phyloP scores from a whole-genome alignment of 2,113 vertebrate genomes.

The Centropristis striata region DNA sequence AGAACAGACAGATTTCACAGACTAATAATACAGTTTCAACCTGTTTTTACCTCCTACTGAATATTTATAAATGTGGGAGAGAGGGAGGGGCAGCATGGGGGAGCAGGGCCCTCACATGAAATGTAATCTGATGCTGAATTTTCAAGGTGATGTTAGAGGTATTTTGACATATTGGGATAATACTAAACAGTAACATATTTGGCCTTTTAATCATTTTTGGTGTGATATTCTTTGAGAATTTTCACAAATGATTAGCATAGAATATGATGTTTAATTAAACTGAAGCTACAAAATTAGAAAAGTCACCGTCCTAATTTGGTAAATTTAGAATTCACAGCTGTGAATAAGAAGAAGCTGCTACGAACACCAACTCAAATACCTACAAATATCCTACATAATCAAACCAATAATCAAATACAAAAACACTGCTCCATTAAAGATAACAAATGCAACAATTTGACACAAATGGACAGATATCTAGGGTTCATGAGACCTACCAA shows the following conservation, averaged over 20 bases:
- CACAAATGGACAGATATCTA: not conserved
- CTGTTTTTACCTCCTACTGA: constrained; percentile 14
- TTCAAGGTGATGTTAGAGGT: not conserved
- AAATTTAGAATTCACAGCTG: not conserved
- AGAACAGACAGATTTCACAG: constrained; percentile 1
- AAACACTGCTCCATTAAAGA: not conserved
- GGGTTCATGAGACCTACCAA: not conserved
- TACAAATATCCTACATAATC: not conserved
- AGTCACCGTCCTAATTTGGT: not conserved
- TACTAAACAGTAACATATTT: not conserved
- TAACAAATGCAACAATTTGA: not conserved
- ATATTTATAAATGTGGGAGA: not conserved
- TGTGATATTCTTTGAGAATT: not conserved
- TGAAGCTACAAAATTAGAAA: not conserved
- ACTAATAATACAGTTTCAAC: constrained; percentile 15
- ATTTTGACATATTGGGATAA: not conserved
- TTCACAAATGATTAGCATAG: not conserved
- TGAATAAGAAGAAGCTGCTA: not conserved
- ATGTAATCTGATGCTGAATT: constrained; percentile 9
- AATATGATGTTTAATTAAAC: not conserved
- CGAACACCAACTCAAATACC: too few relatives aligned
- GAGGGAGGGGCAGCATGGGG: not conserved
- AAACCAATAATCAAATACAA: not conserved
- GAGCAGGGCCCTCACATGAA: not conserved
- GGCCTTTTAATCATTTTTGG: not conserved